Evolutionary conservation across 2,113 vertebrate species (phyloP).

Genomic region (Brachirus orientalis): DNA sequence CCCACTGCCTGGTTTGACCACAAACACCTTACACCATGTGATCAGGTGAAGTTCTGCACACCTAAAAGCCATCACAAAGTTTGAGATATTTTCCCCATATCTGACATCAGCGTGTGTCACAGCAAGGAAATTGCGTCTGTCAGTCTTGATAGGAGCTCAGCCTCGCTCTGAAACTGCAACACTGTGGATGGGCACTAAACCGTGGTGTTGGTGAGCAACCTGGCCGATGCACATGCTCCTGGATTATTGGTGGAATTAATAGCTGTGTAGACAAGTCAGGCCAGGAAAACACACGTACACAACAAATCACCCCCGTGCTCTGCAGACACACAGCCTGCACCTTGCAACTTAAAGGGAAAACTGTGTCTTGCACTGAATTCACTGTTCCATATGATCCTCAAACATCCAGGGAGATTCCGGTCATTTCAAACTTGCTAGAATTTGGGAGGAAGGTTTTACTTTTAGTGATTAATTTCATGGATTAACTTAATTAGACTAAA

Average conservation of each 20-base stretch:
- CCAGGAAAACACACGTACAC: slow-evolving; percentile 23
- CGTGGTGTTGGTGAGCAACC: slow-evolving; percentile 39
- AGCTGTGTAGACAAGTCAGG: slow-evolving; percentile 24
- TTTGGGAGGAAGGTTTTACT: too few relatives aligned
- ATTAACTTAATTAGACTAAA: too few relatives aligned
- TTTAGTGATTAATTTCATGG: too few relatives aligned
- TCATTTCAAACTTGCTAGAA: too few relatives aligned
- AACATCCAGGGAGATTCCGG: too few relatives aligned
- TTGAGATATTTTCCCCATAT: slow-evolving; percentile 10
- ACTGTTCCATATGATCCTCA: too few relatives aligned
- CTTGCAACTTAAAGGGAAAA: not conserved
- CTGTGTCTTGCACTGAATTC: not conserved
- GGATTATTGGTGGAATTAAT: slow-evolving; percentile 13
- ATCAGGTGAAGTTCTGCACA: too few relatives aligned
- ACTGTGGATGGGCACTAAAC: slow-evolving; percentile 33
- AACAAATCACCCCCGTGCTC: slow-evolving; percentile 4
- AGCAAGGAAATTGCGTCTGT: slow-evolving; percentile 24
- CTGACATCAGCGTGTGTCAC: slow-evolving; percentile 7
- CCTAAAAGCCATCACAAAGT: too few relatives aligned
- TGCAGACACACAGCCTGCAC: not conserved
- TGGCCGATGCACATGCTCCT: slow-evolving; percentile 17
- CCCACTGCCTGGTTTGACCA: too few relatives aligned
- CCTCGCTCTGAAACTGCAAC: slow-evolving; percentile 10
- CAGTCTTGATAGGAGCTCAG: slow-evolving; percentile 21
- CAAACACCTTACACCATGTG: too few relatives aligned